Base-by-base conservation (phyloP, 2,888 invertebrate genomes). In the Andricus curvator region DNA sequence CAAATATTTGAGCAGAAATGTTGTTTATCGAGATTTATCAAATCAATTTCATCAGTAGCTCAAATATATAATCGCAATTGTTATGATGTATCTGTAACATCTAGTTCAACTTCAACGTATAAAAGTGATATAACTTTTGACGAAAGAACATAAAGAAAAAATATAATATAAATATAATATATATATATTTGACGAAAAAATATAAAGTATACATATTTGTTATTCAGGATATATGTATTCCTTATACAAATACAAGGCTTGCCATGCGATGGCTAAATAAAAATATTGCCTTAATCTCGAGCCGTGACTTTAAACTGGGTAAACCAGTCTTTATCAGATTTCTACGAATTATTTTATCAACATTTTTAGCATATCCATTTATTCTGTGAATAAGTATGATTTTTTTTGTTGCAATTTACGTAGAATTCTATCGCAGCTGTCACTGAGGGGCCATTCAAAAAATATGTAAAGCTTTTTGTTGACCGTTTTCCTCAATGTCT, bases 21-120 rank as follows among this genome's bases (percentile, higher is more conserved):
- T 9, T 65, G 56, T 56, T n/a, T 65, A 33, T 33, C 8, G 4
- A 65, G 20, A 65, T 65, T 65, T 65, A 33, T 33, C 33, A 20
- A 65, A 65, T 56, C 56, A n/a, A 56, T 56, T 56, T 56, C 56
- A 56, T 56, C 56, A 56, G 56, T 56, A n/a, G 9, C n/a, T n/a
- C n/a, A 56, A n/a, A n/a, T 9, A 56, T n/a, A n/a, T 56, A 56
- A n/a, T 56, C n/a, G 2, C n/a, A 56, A 56, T 56, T 56, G 9
- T 56, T n/a, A 56, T 56, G 9, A 56, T 56, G 9, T 56, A 56
- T 5, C n/a, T n/a, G 4, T 17, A n/a, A 56, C 4, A 56, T 15
- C 4, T 48, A 17, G 11, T n/a, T 56, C 0, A 8, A 56, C 56
- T n/a, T n/a, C 2, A n/a, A n/a, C 2, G 11, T n/a, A n/a, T 11